Evolutionary conservation across 2,113 vertebrate species (phyloP), one percentile per base, ranked within the genome.

Genomic region (Odobenus rosmarus): DNA sequence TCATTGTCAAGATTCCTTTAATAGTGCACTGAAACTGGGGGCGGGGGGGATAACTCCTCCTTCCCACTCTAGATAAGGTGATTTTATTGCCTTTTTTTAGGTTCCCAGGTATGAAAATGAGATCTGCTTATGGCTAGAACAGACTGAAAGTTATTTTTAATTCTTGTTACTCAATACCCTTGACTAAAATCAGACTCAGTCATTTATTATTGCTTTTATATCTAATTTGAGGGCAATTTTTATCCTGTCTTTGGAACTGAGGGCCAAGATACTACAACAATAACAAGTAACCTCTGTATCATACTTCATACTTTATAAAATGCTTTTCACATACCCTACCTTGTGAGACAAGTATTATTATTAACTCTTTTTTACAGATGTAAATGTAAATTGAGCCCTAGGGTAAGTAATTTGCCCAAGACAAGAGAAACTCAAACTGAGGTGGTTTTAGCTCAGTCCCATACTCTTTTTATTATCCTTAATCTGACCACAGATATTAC

Each of bases 191-290:
- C 67, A 94, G 67, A 89, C 10, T 21, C 18, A 79, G 87, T 88
- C 16, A 88, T 76, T 81, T 80, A 79, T 93, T 93, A 86, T 87
- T 92, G 36, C 51, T 87, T 92, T 93, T 96, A 82, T 95, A n/a
- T 95, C 72, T 92, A 92, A 96, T 95, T 88, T 69, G 69, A 92
- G 77, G 51, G 49, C 42, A 92, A 77, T 64, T 93, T 97, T 95
- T 89, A 55, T 62, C 14, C 33, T 90, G 33, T 83, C 72, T 97
- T 91, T 91, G 90, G 19, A 85, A 76, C 12, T 49, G 13, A 74
- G 26, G n/a, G 12, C 28, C 59, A 95, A 64, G 18, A 59, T 83
- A 69, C 16, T 19, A 57, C 13, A 80, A 67, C 1, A 74, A 67
- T 79, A 91, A 92, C 8, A 67, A 80, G 46, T 87, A 85, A 90